Conservation (phyloP, 2,797 vertebrate species). For the Bradypodion ventrale region DNA sequence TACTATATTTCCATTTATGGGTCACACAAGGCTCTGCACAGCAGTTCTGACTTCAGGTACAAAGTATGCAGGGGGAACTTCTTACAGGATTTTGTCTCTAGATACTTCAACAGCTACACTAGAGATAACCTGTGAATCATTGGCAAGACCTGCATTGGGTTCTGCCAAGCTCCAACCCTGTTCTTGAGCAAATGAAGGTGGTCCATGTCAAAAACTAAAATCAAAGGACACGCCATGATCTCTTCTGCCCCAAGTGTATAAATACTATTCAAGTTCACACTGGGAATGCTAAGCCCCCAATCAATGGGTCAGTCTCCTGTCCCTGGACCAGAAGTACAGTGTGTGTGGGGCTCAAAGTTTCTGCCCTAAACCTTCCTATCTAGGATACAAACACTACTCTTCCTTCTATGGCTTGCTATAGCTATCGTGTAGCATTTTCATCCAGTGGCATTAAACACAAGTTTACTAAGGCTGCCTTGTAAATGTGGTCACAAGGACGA, state of each 20-base stretch:
- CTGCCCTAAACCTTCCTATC: not conserved
- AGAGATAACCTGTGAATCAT: rapidly evolving
- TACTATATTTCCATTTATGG: not conserved
- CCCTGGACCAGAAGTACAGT: no score
- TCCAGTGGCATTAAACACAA: no score
- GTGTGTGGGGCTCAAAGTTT: no score
- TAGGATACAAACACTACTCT: not conserved
- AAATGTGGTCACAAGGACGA: not conserved
- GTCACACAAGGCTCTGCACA: not conserved
- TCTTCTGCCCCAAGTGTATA: not conserved
- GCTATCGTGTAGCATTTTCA: not conserved
- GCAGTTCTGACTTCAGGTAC: rapidly evolving
- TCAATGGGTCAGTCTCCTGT: not conserved
- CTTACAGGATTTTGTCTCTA: not conserved
- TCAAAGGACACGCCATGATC: not conserved
- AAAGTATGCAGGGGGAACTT: not conserved
- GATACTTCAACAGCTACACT: rapidly evolving
- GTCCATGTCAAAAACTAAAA: not conserved
- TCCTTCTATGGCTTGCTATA: not conserved
- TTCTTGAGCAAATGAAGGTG: not conserved
- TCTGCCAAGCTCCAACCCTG: rapidly evolving
- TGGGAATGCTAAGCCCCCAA: not conserved
- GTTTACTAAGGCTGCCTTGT: not conserved
- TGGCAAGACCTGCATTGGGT: rapidly evolving
- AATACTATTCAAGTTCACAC: not conserved